phyloP scores from a whole-genome alignment of 2,797 vertebrate genomes.

The Tokudaia muenninki region DNA sequence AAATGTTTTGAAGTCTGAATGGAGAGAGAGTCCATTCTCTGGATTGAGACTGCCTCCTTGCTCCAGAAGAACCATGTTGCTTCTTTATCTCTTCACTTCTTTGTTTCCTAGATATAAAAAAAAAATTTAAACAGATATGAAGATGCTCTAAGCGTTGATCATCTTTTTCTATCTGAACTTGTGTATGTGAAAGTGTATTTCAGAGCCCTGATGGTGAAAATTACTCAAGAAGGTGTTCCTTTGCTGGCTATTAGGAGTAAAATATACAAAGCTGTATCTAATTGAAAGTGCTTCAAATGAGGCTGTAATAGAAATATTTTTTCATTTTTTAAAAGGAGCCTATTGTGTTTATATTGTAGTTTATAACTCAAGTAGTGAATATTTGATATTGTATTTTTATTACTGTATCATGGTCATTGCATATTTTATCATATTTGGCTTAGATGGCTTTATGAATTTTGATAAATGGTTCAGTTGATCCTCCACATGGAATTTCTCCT shows the following conservation, averaged over 20 bases:
- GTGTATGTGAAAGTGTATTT: conserved; percentile 52
- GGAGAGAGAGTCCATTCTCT: conserved; percentile 78
- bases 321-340: conserved; percentile 74
- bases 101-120: conserved; percentile 51
- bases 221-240: conserved; percentile 78
- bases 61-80: conserved; percentile 73
- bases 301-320: conserved; percentile 82
- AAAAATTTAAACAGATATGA: conserved; percentile 52
- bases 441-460: conserved; percentile 69
- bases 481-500: neutral
- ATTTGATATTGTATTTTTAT: conserved; percentile 84
- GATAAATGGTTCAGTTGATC: conserved; percentile 68
- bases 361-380: conserved; percentile 75
- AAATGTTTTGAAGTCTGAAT: conserved; percentile 81
- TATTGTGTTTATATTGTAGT: conserved; percentile 78
- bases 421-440: conserved; percentile 51
- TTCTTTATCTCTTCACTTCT: conserved; percentile 71
- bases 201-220: conserved; percentile 73
- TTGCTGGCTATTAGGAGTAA: conserved; percentile 70
- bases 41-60: conserved; percentile 79
- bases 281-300: conserved; percentile 87
- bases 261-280: conserved; percentile 81
- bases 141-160: conserved; percentile 56
- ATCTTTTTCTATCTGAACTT: conserved; percentile 49
- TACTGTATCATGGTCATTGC: conserved; percentile 70